Base-by-base conservation (phyloP, 2,113 vertebrate species). In the Orthochromis indermauri region DNA sequence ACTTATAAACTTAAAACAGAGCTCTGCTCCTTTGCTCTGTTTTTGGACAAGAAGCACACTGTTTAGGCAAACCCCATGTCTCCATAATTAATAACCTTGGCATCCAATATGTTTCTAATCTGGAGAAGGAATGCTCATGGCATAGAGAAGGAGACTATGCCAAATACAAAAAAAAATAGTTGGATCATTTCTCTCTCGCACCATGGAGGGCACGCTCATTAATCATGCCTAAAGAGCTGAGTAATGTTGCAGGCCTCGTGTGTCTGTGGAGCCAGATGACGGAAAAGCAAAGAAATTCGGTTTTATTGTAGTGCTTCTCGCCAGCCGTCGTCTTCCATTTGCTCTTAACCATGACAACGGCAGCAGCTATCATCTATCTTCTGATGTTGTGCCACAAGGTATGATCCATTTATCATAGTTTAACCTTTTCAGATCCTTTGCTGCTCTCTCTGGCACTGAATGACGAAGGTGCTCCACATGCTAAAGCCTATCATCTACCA, bases 391-490 rank as follows among this genome's bases (percentile, higher is more conserved):
- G 85, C 90, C 89, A 90, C 89, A 88, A 86, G 90, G 85, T 91
- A 84, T 89, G 81, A 80, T 88, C 81, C 90, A 90, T 93, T 93
- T 90, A 92, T 94, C 92, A 88, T 82, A 80, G 68, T 88, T 93
- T 91, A 94, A 93, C 95, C 92, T 94, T 95, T 94, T 87, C 89
- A 90, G 68, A 89, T 89, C 85, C 63, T 63, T 86, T 82, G 81
- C 83, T 55, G 83, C 61, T 86, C 73, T 87, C 82, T 81, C 59
- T 3, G 78, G 82, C 85, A 61, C 37, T 55, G 80, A 57, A 84
- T 55, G 42, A 81, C 42, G 11, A 85, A 80, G 57, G 40, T 3
- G 3, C 76, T 59, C 73, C 78, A 51, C 83, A n/a, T 87, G 80
- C 47, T 54, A 8, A 57, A 54, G 80, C 73, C 80, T 81, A 61